Evolutionary conservation across 1,140 invertebrate species (phyloP), one percentile per base, ranked within the genome.

Genomic region (Araneus ventricosus): DNA sequence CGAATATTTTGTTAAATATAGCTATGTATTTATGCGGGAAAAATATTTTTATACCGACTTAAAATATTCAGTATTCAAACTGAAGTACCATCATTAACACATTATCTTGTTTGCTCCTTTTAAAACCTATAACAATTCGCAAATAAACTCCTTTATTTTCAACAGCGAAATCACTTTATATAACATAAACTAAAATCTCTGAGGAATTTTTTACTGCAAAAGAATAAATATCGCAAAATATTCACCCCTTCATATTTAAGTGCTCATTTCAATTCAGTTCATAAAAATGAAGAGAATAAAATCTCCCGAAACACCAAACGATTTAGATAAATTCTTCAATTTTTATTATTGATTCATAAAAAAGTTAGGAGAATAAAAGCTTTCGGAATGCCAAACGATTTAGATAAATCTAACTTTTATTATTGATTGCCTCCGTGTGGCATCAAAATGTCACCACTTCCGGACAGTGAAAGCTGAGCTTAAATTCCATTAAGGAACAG

Each of bases 381-480:
- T 41, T 1, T 84, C 27, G 8, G 14, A 57, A 27, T 14, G 27
- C 82, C 82, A 84, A 84, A 84, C 82, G 82, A 84, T 84, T 84
- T 84, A 52, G 82, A 84, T 84, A 57, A 84, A 84, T 41, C 52
- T 41, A 52, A 84, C 24, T 84, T 84, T 45, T 84, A 52, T 84
- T 84, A 57, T 52, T 84, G 39, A 84, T 57, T 52, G 34, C 70
- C 27, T 84, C 27, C 82, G 39, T 45, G 82, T 27, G 82, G 82
- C 82, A 84, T 41, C 45, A 84, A 75, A 75, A 75, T 75, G 70
- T 75, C 70, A 75, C 80, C 14, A 84, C 80, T 52, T 84, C 39
- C 39, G 82, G 82, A 84, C 82, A 84, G 41, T n/a, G 82, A 84
- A 84, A 84, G 45, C 39, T 57, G 82, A 84, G 39, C 85, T 87